Conservation (phyloP, 1,140 invertebrate genomes). For the Leucophenga varia region DNA sequence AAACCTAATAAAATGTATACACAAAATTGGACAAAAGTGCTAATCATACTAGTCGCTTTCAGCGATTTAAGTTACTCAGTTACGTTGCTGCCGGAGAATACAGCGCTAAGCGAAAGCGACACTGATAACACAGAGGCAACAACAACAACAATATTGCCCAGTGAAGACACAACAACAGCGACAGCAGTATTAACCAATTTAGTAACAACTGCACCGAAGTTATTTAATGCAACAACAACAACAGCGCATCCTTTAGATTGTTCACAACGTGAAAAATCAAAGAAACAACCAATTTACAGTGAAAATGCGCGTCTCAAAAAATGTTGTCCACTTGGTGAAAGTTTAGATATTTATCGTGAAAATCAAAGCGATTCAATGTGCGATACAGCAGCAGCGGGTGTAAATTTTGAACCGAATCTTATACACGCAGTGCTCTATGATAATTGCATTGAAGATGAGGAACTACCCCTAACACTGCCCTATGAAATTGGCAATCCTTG, state of each 20-base stretch:
- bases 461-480: conserved; percentile 24
- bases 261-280: conserved; percentile 39
- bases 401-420: conserved; percentile 32
- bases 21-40: no score
- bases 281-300: conserved; percentile 25
- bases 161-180: not conserved
- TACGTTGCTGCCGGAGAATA: no score
- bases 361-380: conserved; percentile 43
- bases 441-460: conserved; percentile 50
- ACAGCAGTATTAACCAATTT: not conserved
- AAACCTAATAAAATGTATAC: no score
- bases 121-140: not conserved
- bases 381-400: conserved; percentile 28
- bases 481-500: conserved; percentile 51
- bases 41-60: no score
- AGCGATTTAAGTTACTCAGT: no score
- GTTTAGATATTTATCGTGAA: conserved; percentile 38
- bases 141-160: not conserved
- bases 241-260: conserved; percentile 32
- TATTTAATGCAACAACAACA: no score
- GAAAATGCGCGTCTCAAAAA: conserved; percentile 34
- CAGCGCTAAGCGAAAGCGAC: no score
- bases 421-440: conserved; percentile 44
- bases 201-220: no score
- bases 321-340: conserved; percentile 48